Percentiles rank a stretch among this genome's conserved stretches.
Conservation (phyloP, 2,888 invertebrate species). For the Peribatodes rhomboidaria region DNA sequence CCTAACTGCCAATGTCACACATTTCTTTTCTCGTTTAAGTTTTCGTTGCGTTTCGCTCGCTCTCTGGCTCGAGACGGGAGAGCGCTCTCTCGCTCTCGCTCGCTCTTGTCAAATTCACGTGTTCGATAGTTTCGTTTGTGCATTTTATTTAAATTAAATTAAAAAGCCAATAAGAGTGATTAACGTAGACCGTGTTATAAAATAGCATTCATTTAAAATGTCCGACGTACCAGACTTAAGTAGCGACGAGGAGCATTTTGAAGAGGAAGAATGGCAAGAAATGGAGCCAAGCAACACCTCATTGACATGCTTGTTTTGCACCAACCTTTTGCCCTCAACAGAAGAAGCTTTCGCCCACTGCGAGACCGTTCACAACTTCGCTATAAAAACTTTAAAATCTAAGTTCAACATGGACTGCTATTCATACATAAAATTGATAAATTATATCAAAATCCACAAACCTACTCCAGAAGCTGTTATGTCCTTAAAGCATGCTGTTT, state of each 20-base stretch:
- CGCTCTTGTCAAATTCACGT: too few relatives aligned
- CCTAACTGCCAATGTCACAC: too few relatives aligned
- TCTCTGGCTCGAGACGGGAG: too few relatives aligned
- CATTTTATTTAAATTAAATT: too few relatives aligned
- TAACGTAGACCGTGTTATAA: neutral
- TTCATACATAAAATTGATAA: conserved; percentile 92
- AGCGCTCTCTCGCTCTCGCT: too few relatives aligned
- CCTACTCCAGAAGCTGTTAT: conserved; percentile 86
- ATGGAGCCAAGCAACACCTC: conserved; percentile 75
- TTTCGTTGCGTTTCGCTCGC: too few relatives aligned
- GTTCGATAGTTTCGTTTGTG: too few relatives aligned
- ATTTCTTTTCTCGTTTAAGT: too few relatives aligned
- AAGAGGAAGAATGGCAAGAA: conserved; percentile 83
- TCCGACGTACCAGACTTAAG: conserved; percentile 82
- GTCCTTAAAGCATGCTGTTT: conserved; percentile 83
- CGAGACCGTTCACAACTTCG: conserved; percentile 88
- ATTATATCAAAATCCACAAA: conserved; percentile 90
- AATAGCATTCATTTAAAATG: conserved; percentile 57
- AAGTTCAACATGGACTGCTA: conserved; percentile 93
- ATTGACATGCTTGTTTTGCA: conserved; percentile 91
- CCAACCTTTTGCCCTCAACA: conserved; percentile 86
- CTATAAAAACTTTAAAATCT: conserved; percentile 87
- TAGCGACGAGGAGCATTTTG: conserved; percentile 81
- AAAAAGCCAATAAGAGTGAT: neutral
- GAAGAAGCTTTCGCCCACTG: conserved; percentile 90